phyloP scores from a whole-genome alignment of 2,113 vertebrate genomes.

The Scopus umbretta region DNA sequence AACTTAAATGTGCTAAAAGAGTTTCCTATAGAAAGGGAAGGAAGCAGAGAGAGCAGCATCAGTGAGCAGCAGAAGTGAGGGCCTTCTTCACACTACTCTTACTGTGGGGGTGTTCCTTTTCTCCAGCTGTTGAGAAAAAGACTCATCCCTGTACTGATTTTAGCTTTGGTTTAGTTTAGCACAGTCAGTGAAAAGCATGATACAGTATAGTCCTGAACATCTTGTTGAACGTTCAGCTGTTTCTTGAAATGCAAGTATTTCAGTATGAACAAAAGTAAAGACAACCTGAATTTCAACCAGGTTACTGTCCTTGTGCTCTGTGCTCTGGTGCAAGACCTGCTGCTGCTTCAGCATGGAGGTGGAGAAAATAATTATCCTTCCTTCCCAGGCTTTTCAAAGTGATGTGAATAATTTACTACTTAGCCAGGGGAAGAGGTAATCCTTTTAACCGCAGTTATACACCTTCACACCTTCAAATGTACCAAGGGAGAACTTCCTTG shows the following conservation, averaged over 20 bases:
- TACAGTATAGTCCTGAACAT: no score
- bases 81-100: neutral
- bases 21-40: neutral
- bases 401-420: neutral
- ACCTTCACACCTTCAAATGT: neutral
- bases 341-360: neutral
- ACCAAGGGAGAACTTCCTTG: neutral
- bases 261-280: neutral
- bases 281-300: neutral
- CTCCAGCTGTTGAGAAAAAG: neutral
- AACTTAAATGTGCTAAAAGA: neutral
- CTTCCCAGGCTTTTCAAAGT: neutral
- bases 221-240: neutral
- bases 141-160: neutral
- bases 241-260: neutral
- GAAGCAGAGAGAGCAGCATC: neutral
- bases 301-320: neutral
- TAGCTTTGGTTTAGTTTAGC: neutral
- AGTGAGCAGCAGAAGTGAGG: neutral
- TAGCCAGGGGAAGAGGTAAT: neutral
- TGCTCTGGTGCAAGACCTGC: neutral
- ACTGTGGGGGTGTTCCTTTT: neutral
- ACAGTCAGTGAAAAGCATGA: neutral
- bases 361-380: neutral
- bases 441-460: neutral